Evolutionary conservation across 2,113 vertebrate genomes (phyloP).

Genomic region (Anarrhichthys ocellatus): DNA sequence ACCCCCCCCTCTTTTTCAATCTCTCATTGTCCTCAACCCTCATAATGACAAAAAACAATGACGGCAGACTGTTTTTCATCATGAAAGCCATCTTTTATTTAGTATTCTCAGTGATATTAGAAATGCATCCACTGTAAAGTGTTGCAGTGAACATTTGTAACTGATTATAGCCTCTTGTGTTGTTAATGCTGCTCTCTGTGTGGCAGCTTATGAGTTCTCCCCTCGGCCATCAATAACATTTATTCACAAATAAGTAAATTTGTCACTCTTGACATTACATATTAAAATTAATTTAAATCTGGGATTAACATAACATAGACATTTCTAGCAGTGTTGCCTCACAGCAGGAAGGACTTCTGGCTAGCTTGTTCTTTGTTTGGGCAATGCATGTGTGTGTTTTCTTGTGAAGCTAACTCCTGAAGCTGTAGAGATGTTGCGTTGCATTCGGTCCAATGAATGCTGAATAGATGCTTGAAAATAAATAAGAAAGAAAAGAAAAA

Average conservation of each 20-base stretch:
- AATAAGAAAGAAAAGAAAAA: not conserved
- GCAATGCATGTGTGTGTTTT: not conserved
- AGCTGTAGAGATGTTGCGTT: not conserved
- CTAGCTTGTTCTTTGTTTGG: not conserved
- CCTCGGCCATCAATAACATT: constrained; percentile 27
- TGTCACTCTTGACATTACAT: constrained; percentile 6
- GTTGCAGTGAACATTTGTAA: not conserved
- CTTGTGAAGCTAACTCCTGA: not conserved
- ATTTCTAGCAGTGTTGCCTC: not conserved
- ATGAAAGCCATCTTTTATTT: constrained; percentile 7
- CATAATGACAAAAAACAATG: not conserved
- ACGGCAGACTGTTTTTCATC: not conserved
- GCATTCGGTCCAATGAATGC: not conserved
- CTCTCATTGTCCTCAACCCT: not conserved
- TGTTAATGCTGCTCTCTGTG: constrained; percentile 9
- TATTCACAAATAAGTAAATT: constrained; percentile 45
- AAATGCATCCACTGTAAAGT: constrained; percentile 1
- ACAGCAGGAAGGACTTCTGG: constrained; percentile 9
- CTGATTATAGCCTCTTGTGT: constrained; percentile 12
- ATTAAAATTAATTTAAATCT: constrained; percentile 14
- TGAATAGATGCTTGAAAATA: not conserved
- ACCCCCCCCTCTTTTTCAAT: not conserved
- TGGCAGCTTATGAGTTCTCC: constrained; percentile 34
- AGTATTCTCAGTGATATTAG: constrained; percentile 1
- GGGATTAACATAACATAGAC: not conserved